Conservation (phyloP, 2,113 vertebrate genomes). For the Uria lomvia region DNA sequence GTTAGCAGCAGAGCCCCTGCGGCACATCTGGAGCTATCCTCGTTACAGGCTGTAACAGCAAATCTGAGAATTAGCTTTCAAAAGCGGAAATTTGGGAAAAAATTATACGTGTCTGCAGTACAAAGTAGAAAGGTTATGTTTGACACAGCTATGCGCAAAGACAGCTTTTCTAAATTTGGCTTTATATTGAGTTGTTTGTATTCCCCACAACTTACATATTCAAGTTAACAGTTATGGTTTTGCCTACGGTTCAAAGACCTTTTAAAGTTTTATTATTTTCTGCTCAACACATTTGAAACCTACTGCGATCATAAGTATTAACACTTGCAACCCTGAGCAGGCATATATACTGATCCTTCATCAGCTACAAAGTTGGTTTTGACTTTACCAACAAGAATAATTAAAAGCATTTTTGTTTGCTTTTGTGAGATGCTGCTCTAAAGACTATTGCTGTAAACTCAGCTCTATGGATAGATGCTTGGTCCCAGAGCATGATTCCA, state of each 20-base stretch:
- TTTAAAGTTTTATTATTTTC: background rate
- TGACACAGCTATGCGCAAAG: background rate
- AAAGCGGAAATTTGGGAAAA: background rate
- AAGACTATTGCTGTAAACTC: background rate
- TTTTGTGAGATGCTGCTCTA: background rate
- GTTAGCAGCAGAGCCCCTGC: background rate
- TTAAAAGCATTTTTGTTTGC: background rate
- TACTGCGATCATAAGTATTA: background rate
- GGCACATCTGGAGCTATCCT: background rate
- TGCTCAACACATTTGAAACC: background rate
- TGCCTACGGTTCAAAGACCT: background rate
- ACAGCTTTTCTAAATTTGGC: background rate
- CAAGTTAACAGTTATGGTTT: accelerated
- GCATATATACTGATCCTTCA: background rate
- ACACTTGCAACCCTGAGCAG: background rate
- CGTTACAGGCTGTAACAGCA: background rate
- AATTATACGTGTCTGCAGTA: accelerated
- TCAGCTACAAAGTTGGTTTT: background rate
- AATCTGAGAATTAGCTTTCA: accelerated
- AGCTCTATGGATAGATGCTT: accelerated
- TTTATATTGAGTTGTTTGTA: background rate
- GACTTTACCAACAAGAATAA: background rate
- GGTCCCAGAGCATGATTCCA: background rate
- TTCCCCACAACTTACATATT: background rate
- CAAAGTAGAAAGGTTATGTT: background rate